These are phyloP conservation scores for Drosophila lacteicornis DNA, from an alignment of 1,140 invertebrate species.

Conservation along the genomic window DNA sequence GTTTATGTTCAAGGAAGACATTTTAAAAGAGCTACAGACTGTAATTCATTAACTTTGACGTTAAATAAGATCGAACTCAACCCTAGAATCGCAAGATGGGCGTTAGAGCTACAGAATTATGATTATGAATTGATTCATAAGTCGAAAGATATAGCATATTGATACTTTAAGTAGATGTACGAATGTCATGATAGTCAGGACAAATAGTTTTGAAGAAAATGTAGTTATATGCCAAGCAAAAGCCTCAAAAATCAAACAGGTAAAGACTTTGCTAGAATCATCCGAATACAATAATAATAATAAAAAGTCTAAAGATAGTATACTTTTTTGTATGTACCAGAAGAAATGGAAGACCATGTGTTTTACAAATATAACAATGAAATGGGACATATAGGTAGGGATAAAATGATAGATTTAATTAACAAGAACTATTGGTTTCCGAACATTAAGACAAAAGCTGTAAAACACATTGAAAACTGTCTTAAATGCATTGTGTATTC, in stretches of 20 bases:
- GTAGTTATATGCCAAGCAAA: too few relatives aligned
- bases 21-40: too few relatives aligned
- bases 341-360: not conserved
- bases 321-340: not conserved
- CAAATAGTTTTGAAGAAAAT: slow-evolving; percentile 2
- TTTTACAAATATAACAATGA: not conserved
- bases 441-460: slow-evolving; percentile 59
- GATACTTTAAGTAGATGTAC: slow-evolving; percentile 48
- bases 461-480: slow-evolving; percentile 34
- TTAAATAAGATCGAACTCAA: too few relatives aligned
- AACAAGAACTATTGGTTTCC: slow-evolving; percentile 64
- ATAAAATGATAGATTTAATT: slow-evolving; percentile 58
- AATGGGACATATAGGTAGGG: slow-evolving; percentile 14
- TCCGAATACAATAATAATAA: too few relatives aligned
- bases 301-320: slow-evolving; percentile 43
- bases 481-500: too few relatives aligned
- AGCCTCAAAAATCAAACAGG: too few relatives aligned
- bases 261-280: too few relatives aligned
- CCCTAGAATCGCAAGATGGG: slow-evolving; percentile 20
- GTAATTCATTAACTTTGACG: too few relatives aligned
- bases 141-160: slow-evolving; percentile 73
- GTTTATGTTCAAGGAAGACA: too few relatives aligned
- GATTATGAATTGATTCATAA: slow-evolving; percentile 21
- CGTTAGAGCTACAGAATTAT: slow-evolving; percentile 4
- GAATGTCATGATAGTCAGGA: not conserved